These are phyloP conservation scores for Papilio glaucus DNA, from an alignment of 1,140 invertebrate species.

Conservation along the genomic window DNA sequence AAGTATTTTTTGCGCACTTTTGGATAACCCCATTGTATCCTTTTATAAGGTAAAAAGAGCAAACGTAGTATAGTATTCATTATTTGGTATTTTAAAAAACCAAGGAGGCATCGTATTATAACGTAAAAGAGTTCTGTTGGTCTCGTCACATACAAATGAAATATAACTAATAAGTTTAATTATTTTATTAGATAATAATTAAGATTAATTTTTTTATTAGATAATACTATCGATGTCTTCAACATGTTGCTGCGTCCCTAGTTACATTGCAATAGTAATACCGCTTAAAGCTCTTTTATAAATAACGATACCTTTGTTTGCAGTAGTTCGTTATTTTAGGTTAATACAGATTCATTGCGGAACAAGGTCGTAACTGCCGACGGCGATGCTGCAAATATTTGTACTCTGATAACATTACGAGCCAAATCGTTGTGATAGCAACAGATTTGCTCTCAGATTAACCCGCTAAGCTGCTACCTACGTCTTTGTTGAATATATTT, in stretches of 20 bases:
- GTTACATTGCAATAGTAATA: slow-evolving; percentile 42
- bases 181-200: too few relatives aligned
- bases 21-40: too few relatives aligned
- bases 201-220: background rate
- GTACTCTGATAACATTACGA: slow-evolving; percentile 75
- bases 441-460: slow-evolving; percentile 80
- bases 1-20: too few relatives aligned
- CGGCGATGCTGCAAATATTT: slow-evolving; percentile 73
- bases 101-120: too few relatives aligned
- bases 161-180: too few relatives aligned
- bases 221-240: slow-evolving; percentile 2
- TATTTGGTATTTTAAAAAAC: too few relatives aligned
- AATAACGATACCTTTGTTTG: slow-evolving; percentile 52
- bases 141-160: too few relatives aligned
- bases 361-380: slow-evolving; percentile 71
- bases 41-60: too few relatives aligned
- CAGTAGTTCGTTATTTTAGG: slow-evolving; percentile 53
- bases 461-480: slow-evolving; percentile 63
- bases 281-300: slow-evolving; percentile 48
- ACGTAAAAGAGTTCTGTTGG: too few relatives aligned
- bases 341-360: slow-evolving; percentile 59
- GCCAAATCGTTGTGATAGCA: slow-evolving; percentile 76
- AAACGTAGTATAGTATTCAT: too few relatives aligned
- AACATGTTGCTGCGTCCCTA: slow-evolving; percentile 17
- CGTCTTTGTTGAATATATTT: slow-evolving; percentile 59